Conservation (phyloP, 2,113 vertebrate species). For the Peromyscus leucopus region DNA sequence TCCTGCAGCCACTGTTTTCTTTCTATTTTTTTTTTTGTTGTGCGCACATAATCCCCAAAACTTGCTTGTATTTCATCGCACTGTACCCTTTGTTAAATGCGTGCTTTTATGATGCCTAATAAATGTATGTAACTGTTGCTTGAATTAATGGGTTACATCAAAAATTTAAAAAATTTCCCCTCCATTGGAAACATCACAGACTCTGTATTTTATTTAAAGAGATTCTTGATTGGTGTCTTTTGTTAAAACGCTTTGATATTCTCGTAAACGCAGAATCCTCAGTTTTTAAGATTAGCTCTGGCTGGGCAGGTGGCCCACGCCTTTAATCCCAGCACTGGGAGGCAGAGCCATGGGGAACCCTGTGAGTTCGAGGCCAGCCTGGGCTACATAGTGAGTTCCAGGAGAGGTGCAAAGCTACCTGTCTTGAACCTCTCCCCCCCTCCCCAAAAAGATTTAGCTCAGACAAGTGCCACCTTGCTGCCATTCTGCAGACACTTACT, state of each 20-base stretch:
- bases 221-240: not conserved
- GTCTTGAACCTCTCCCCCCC: too few relatives aligned
- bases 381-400: too few relatives aligned
- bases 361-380: too few relatives aligned
- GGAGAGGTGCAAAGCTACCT: too few relatives aligned
- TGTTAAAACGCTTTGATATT: slow-evolving; percentile 37
- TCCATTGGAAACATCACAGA: not conserved
- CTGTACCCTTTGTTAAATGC: not conserved
- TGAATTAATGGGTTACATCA: not conserved
- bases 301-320: too few relatives aligned
- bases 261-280: not conserved
- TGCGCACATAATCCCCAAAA: not conserved
- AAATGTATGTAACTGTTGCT: not conserved
- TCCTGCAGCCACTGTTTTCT: not conserved
- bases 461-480: not conserved
- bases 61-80: not conserved
- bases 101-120: not conserved
- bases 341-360: too few relatives aligned
- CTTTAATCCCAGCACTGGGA: too few relatives aligned
- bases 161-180: not conserved
- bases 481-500: not conserved
- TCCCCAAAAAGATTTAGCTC: not conserved
- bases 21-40: not conserved
- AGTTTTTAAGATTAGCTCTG: slow-evolving; percentile 1
- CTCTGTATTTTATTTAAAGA: not conserved